Evolutionary conservation across 2,797 vertebrate species (phyloP).

Genomic region (Sebastes elongatus): DNA sequence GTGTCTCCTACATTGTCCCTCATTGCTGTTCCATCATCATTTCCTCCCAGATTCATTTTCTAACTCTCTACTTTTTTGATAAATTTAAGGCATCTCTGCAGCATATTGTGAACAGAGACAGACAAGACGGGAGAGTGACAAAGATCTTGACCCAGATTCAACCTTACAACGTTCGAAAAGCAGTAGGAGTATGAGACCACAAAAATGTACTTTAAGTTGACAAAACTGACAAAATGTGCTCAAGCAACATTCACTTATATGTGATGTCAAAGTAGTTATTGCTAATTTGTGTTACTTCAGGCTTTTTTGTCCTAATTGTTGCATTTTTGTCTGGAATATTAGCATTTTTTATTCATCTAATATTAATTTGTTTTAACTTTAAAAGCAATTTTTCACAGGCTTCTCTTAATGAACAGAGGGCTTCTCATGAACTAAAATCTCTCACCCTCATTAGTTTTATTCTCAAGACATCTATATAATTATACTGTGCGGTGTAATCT

Average conservation of each 20-base stretch:
- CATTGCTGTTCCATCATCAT: neutral
- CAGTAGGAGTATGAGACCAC: neutral
- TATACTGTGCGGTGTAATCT: conserved; percentile 56
- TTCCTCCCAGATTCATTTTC: neutral
- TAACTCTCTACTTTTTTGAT: neutral
- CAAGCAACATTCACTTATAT: neutral
- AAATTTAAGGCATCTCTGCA: neutral
- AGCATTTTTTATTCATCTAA: conserved; percentile 9
- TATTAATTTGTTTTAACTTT: conserved; percentile 21
- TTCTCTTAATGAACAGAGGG: conserved; percentile 20
- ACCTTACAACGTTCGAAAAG: neutral
- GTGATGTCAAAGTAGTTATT: neutral
- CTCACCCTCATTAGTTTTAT: conserved; percentile 48
- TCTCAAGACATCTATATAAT: conserved; percentile 52
- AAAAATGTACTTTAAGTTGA: neutral
- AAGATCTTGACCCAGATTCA: neutral
- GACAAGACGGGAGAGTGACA: neutral
- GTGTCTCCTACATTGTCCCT: neutral
- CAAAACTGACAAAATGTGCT: neutral
- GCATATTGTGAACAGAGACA: neutral
- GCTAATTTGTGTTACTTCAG: neutral
- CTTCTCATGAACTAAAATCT: conserved; percentile 27
- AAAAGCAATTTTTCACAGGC: conserved; percentile 17
- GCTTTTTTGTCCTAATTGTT: neutral
- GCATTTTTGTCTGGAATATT: neutral